Evolutionary conservation across 2,888 invertebrate species (phyloP).

Genomic region (Agrotis ipsilon): DNA sequence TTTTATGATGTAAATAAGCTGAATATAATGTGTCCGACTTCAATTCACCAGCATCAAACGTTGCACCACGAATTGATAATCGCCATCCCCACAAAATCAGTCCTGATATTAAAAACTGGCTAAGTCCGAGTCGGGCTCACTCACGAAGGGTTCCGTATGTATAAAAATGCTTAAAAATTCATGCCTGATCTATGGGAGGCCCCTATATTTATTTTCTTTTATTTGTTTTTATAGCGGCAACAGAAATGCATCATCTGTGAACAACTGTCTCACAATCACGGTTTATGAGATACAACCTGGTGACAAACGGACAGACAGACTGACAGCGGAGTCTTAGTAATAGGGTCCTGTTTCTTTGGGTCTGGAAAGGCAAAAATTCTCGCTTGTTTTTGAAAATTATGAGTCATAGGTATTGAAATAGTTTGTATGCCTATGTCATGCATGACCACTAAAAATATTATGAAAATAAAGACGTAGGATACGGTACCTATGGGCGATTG

Average conservation of each 20-base stretch:
- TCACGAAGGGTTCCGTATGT: too few relatives aligned
- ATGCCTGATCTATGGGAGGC: too few relatives aligned
- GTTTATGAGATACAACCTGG: too few relatives aligned
- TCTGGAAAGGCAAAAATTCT: not conserved
- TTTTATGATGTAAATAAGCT: constrained; percentile 19
- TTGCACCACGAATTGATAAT: constrained; percentile 16
- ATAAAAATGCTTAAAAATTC: too few relatives aligned
- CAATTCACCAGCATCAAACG: constrained; percentile 10
- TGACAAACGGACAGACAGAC: too few relatives aligned
- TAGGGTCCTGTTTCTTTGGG: too few relatives aligned
- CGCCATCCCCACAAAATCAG: not conserved
- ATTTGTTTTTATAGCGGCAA: too few relatives aligned
- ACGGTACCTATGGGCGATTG: constrained; percentile 9
- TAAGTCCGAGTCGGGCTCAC: too few relatives aligned
- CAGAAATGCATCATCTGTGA: too few relatives aligned
- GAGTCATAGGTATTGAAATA: constrained; percentile 31
- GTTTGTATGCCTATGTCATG: constrained; percentile 18
- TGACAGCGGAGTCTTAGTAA: too few relatives aligned
- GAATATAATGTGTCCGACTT: constrained; percentile 1
- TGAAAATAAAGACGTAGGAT: constrained; percentile 39
- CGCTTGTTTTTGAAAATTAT: not conserved
- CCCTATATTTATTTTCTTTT: too few relatives aligned
- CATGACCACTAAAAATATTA: constrained; percentile 46
- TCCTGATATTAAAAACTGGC: not conserved
- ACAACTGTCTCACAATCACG: too few relatives aligned